Conservation (phyloP, 2,888 invertebrate genomes). For the Scaptomyza caliginosa region DNA sequence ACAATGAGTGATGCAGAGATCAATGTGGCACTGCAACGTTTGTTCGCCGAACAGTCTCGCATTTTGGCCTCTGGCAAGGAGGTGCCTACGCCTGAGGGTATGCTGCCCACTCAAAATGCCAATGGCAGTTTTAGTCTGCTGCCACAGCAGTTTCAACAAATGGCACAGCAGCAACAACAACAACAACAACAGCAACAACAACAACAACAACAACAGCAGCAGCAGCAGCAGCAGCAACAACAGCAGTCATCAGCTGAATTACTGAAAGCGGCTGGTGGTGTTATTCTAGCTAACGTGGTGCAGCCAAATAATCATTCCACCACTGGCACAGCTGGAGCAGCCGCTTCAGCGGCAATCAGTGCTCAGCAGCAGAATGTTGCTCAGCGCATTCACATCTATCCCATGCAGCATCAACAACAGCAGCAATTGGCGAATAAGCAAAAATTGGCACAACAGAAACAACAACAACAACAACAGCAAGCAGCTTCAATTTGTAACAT, state of each 20-base stretch:
- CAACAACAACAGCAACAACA: conserved; percentile 6
- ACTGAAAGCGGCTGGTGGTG: conserved; percentile 36
- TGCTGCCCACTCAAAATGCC: conserved; percentile 83
- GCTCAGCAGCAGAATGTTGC: conserved; percentile 73
- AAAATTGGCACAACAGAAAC: conserved; percentile 47
- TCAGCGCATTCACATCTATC: conserved; percentile 82
- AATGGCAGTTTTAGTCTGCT: conserved; percentile 74
- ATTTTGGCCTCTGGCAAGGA: conserved; percentile 89
- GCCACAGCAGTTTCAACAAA: conserved; percentile 63
- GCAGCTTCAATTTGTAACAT: conserved; percentile 43
- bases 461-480: conserved; percentile 52
- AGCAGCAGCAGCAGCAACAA: conserved; percentile 17
- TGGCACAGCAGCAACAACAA: conserved; percentile 50
- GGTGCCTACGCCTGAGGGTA: conserved; percentile 85
- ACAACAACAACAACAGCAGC: conserved; percentile 40
- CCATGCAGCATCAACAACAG: conserved; percentile 81
- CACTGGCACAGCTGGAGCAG: conserved; percentile 56
- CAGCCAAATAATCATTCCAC: conserved; percentile 83
- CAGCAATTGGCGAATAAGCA: conserved; percentile 43
- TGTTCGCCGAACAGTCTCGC: conserved; percentile 89
- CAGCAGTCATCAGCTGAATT: conserved; percentile 40
- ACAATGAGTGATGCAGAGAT: conserved; percentile 85
- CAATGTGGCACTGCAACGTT: conserved; percentile 85
- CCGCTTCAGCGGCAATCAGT: conserved; percentile 61
- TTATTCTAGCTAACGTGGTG: conserved; percentile 82